phyloP scores from a whole-genome alignment of 2,113 vertebrate species.

The Embiotoca jacksoni region DNA sequence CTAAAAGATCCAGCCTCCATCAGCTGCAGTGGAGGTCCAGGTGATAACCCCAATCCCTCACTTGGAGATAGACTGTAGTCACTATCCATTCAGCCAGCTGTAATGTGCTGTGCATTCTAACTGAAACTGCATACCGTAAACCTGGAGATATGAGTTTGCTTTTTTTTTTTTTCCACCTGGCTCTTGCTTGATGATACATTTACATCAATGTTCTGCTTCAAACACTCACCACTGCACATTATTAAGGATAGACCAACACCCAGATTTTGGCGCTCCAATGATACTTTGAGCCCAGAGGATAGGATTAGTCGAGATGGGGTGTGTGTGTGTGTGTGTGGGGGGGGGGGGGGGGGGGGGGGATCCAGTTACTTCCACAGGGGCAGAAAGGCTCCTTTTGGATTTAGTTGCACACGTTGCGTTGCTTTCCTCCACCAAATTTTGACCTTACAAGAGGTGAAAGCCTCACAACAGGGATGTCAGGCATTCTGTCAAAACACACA shows the following conservation, averaged over 20 bases:
- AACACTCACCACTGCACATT: slow-evolving; percentile 8
- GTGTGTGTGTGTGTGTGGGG: no score
- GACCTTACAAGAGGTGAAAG: slow-evolving; percentile 11
- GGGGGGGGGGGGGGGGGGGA: slow-evolving; percentile 11
- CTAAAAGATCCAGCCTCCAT: slow-evolving; percentile 23
- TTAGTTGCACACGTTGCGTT: slow-evolving; percentile 21
- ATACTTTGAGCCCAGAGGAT: slow-evolving; percentile 51
- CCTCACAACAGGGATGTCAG: slow-evolving; percentile 28
- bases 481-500: slow-evolving; percentile 11
- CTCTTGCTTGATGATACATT: slow-evolving; percentile 4
- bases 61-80: slow-evolving; percentile 62
- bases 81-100: slow-evolving; percentile 50
- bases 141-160: slow-evolving; percentile 21
- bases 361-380: slow-evolving; percentile 48
- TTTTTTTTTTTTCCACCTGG: slow-evolving; percentile 11
- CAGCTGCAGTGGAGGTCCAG: slow-evolving; percentile 43
- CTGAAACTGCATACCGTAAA: slow-evolving; percentile 48
- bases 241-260: slow-evolving; percentile 34
- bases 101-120: slow-evolving; percentile 54
- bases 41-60: slow-evolving; percentile 74
- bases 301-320: slow-evolving; percentile 42
- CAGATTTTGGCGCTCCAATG: slow-evolving; percentile 56
- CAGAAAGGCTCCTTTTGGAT: slow-evolving; percentile 32
- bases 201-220: slow-evolving; percentile 11
- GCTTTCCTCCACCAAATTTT: slow-evolving; percentile 7